Percentiles rank a stretch among this genome's conserved stretches.
phyloP scores from a whole-genome alignment of 1,140 invertebrate genomes.

The Charaxes varanes region DNA sequence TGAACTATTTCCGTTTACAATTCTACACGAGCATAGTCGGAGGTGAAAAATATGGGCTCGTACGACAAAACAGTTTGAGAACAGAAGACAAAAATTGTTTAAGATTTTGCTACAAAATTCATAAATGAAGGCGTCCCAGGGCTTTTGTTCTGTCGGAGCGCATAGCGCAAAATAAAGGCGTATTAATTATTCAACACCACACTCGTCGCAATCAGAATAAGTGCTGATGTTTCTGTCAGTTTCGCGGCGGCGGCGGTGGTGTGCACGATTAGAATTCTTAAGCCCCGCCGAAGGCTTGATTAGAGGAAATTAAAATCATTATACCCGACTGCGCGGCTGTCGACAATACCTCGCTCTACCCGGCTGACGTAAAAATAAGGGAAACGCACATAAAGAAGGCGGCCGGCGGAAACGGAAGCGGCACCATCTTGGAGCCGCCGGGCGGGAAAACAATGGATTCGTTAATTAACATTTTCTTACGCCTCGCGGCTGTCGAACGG shows the following conservation, averaged over 20 bases:
- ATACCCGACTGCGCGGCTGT: conserved; percentile 48
- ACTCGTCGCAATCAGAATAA: conserved; percentile 72
- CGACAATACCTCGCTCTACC: conserved; percentile 56
- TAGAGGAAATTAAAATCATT: conserved; percentile 75
- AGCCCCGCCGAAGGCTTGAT: conserved; percentile 70
- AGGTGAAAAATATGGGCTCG: no score
- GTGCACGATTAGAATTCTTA: conserved; percentile 73
- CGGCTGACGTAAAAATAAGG: conserved; percentile 63
- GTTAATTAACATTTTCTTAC: conserved; percentile 77
- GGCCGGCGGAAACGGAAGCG: conserved; percentile 69
- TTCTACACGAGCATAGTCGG: no score
- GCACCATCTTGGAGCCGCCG: conserved; percentile 71
- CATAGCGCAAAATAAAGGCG: conserved; percentile 63
- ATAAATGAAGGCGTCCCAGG: conserved; percentile 46
- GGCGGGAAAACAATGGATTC: conserved; percentile 74
- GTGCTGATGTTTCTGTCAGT: conserved; percentile 72
- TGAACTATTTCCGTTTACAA: no score
- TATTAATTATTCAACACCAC: conserved; percentile 73
- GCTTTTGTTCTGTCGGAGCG: conserved; percentile 52
- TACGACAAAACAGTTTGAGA: not conserved
- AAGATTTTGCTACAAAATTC: conserved; percentile 31
- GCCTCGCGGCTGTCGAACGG: conserved; percentile 73
- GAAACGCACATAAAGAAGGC: conserved; percentile 70
- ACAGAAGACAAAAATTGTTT: conserved; percentile 21
- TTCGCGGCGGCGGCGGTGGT: conserved; percentile 43